These are phyloP conservation scores for Peucedramus taeniatus DNA, from an alignment of 2,113 vertebrate genomes.

Conservation along the genomic window DNA sequence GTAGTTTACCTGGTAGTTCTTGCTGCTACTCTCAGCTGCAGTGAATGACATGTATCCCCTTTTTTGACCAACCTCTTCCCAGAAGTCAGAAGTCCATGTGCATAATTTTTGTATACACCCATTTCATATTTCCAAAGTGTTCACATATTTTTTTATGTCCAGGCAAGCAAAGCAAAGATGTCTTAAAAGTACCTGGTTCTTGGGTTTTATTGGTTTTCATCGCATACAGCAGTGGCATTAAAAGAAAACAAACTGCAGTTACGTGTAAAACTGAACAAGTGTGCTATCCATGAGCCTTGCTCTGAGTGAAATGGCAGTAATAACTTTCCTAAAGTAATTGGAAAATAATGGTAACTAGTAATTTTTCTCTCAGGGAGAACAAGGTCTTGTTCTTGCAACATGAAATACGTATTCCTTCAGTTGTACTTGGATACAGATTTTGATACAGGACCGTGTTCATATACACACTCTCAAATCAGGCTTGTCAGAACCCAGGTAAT, in stretches of 20 bases:
- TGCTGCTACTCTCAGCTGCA: not conserved
- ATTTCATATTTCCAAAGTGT: not conserved
- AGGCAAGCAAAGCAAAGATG: not conserved
- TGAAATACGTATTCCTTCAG: not conserved
- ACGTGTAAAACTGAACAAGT: fast-evolving
- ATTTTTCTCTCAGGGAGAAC: not conserved
- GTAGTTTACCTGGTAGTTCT: not conserved
- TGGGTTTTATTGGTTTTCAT: not conserved
- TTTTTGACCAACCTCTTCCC: not conserved
- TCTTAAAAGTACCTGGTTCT: not conserved
- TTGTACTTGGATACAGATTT: not conserved
- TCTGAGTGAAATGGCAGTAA: not conserved
- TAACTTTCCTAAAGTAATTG: not conserved
- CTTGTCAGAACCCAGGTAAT: not conserved
- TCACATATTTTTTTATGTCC: not conserved
- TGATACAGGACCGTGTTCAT: not conserved
- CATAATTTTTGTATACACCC: not conserved
- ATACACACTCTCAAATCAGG: fast-evolving
- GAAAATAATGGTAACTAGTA: not conserved
- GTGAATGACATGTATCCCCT: not conserved
- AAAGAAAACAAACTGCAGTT: not conserved
- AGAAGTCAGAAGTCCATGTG: not conserved
- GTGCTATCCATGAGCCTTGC: not conserved
- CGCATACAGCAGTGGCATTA: not conserved
- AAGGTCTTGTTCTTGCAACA: not conserved